Evolutionary conservation across 2,797 vertebrate species (phyloP).

Genomic region (Rhinogobio ventralis): DNA sequence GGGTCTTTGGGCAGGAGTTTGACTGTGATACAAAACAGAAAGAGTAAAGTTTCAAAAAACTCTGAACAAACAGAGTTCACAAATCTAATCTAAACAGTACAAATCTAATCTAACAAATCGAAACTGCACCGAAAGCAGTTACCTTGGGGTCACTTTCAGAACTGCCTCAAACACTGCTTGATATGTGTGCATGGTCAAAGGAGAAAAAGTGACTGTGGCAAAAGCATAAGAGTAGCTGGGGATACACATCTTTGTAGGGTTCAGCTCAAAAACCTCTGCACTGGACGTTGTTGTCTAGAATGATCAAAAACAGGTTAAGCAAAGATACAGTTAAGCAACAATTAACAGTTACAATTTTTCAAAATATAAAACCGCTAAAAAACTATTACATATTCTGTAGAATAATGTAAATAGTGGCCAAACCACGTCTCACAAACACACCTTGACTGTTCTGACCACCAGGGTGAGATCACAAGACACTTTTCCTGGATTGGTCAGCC

Average conservation of each 20-base stretch:
- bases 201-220: constrained; percentile 76
- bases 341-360: neutral
- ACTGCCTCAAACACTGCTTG: constrained; percentile 79
- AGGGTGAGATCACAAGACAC: constrained; percentile 81
- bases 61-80: neutral
- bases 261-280: constrained; percentile 76
- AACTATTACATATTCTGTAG: neutral
- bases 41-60: constrained; percentile 46
- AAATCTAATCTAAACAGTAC: neutral
- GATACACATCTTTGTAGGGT: constrained; percentile 72
- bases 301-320: neutral
- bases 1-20: constrained; percentile 65
- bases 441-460: constrained; percentile 78
- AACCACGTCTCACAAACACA: constrained; percentile 57
- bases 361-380: neutral
- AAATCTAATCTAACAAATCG: neutral
- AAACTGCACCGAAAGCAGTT: constrained; percentile 34
- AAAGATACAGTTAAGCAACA: neutral
- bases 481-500: constrained; percentile 82
- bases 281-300: constrained; percentile 47
- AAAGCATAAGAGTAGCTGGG: constrained; percentile 74
- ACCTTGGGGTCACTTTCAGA: constrained; percentile 76
- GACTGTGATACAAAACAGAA: constrained; percentile 55
- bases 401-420: neutral
- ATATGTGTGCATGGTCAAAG: constrained; percentile 76